Conservation (phyloP, 2,113 vertebrate species). For the Neoarius graeffei region DNA sequence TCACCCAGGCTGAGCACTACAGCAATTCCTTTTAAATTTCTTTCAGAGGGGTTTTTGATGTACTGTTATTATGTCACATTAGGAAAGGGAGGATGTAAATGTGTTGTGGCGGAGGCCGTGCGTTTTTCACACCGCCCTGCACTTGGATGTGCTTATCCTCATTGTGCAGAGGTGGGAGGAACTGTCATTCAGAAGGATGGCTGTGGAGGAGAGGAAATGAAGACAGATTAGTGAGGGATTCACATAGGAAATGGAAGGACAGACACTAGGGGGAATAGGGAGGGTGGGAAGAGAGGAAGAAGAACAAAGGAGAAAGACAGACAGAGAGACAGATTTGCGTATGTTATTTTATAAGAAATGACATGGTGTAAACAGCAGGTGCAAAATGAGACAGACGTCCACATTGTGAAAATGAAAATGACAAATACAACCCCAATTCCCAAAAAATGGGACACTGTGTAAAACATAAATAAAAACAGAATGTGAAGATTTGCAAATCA, state of each 20-base stretch:
- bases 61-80: conserved; percentile 49
- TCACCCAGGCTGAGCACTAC: background rate
- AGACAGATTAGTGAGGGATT: conserved; percentile 46
- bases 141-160: conserved; percentile 54
- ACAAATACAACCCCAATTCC: no score
- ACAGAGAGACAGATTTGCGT: conserved; percentile 38
- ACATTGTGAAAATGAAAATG: background rate
- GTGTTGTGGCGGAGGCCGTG: conserved; percentile 24
- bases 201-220: conserved; percentile 42
- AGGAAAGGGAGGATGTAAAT: conserved; percentile 39
- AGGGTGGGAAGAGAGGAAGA: conserved; percentile 52
- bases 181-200: conserved; percentile 43
- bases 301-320: conserved; percentile 56
- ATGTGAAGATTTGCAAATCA: no score
- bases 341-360: background rate
- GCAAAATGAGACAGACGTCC: background rate
- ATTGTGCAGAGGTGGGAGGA: conserved; percentile 31
- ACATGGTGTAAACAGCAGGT: conserved; percentile 15
- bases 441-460: no score
- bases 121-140: conserved; percentile 30
- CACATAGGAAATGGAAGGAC: conserved; percentile 47
- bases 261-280: conserved; percentile 24
- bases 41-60: conserved; percentile 36
- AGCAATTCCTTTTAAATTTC: conserved; percentile 38
- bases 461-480: no score